Percentiles rank a stretch among this genome's conserved stretches.
Evolutionary conservation across 2,888 invertebrate species (phyloP).

Genomic region (Bembecia ichneumoniformis): DNA sequence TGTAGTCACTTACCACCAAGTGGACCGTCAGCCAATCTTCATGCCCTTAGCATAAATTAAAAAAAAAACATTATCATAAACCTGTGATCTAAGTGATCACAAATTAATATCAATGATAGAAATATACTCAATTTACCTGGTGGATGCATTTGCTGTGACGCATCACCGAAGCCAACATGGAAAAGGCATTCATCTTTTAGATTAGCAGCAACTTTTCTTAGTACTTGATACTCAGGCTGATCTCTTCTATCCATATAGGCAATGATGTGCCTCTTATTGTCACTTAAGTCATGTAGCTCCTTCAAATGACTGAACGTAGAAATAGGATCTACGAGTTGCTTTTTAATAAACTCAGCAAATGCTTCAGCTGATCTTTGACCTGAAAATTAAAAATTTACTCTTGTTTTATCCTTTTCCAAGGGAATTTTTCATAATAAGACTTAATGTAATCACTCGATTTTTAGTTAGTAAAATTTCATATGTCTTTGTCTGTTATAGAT

Average conservation of each 20-base stretch:
- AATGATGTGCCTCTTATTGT: conserved; percentile 88
- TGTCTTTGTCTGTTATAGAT: no score
- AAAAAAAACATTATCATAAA: no score
- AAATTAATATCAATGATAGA: no score
- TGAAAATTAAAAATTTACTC: conserved; percentile 18
- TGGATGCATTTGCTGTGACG: conserved; percentile 87
- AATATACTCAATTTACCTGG: conserved; percentile 62
- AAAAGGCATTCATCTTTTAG: conserved; percentile 97
- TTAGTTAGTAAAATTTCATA: no score
- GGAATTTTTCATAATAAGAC: no score
- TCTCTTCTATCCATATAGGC: conserved; percentile 90
- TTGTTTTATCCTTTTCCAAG: not conserved
- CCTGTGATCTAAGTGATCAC: no score
- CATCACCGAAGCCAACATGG: conserved; percentile 90
- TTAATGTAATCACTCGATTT: not conserved
- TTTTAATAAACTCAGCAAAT: conserved; percentile 88
- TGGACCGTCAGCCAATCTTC: no score
- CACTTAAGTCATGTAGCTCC: conserved; percentile 82
- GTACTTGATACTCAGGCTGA: conserved; percentile 84
- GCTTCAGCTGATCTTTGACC: conserved; percentile 90
- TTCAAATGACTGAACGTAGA: conserved; percentile 81
- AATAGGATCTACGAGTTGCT: conserved; percentile 90
- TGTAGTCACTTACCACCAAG: no score
- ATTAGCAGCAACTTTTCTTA: conserved; percentile 86
- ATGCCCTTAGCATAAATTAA: no score